A percentile compares a stretch with the other conserved stretches of the same genome.
Conservation (phyloP, 2,888 invertebrate species). For the Flabesymbios commensalis region DNA sequence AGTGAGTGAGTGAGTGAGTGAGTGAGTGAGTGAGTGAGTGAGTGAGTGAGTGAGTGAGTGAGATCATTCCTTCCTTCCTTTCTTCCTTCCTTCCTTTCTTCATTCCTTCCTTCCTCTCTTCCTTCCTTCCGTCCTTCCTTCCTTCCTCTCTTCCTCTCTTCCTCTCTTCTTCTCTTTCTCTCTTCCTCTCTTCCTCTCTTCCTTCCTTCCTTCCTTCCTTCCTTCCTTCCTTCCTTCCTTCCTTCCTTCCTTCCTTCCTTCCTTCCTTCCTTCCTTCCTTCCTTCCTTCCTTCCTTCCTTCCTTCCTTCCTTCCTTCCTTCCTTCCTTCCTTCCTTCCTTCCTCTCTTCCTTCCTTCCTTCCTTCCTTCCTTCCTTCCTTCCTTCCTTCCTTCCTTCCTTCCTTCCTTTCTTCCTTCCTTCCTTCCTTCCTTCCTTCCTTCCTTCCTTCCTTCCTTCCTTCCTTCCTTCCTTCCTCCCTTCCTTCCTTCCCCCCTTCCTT, state of each 20-base stretch:
- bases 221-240: slow-evolving; percentile 32
- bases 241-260: slow-evolving; percentile 30
- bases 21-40: too few species aligned
- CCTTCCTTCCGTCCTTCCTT: slow-evolving; percentile 30
- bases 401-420: slow-evolving; percentile 8
- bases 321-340: slow-evolving; percentile 32
- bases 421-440: neutral
- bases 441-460: neutral
- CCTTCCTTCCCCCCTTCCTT: neutral
- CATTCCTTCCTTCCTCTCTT: slow-evolving; percentile 34
- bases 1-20: too few species aligned
- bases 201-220: slow-evolving; percentile 32
- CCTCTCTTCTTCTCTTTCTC: slow-evolving; percentile 29
- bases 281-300: slow-evolving; percentile 34
- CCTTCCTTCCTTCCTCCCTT: neutral
- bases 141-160: slow-evolving; percentile 28
- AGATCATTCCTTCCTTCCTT: slow-evolving; percentile 40
- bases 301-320: slow-evolving; percentile 33
- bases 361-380: slow-evolving; percentile 16
- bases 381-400: slow-evolving; percentile 16
- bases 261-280: slow-evolving; percentile 31
- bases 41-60: too few species aligned
- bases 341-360: slow-evolving; percentile 26
- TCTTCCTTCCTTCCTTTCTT: slow-evolving; percentile 20
- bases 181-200: slow-evolving; percentile 25